Conservation (phyloP, 2,888 invertebrate genomes). For the Drosophila emarginata region DNA sequence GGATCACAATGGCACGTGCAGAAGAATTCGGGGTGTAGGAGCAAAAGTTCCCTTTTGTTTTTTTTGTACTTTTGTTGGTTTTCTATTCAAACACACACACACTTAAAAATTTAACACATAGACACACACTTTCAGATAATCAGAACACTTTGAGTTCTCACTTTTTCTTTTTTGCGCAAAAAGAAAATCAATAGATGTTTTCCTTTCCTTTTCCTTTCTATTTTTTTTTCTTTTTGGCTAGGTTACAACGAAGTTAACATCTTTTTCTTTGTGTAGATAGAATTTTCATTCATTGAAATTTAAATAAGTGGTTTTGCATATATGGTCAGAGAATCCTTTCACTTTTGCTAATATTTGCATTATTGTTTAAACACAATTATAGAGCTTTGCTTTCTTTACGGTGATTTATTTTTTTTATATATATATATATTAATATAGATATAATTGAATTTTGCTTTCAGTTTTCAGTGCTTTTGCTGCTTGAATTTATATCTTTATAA, state of each 20-base stretch:
- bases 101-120: neutral
- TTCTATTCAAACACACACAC: neutral
- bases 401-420: conserved; percentile 11
- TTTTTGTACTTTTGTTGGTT: conserved; percentile 2
- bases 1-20: conserved; percentile 82
- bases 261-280: conserved; percentile 31
- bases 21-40: conserved; percentile 74
- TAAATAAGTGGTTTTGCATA: neutral
- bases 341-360: conserved; percentile 24
- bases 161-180: conserved; percentile 23
- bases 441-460: conserved; percentile 25
- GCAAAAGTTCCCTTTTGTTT: conserved; percentile 10
- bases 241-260: conserved; percentile 52
- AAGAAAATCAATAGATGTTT: conserved; percentile 11
- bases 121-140: neutral
- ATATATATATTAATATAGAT: conserved; percentile 14
- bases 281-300: conserved; percentile 38
- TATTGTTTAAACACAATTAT: conserved; percentile 11
- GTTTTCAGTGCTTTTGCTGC: conserved; percentile 18
- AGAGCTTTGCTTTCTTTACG: neutral
- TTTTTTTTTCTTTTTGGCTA: conserved; percentile 18
- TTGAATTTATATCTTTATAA: conserved; percentile 17
- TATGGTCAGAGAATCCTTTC: conserved; percentile 33
- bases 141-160: conserved; percentile 9
- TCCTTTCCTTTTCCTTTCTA: conserved; percentile 1